phyloP scores from a whole-genome alignment of 2,113 vertebrate species.

The Stegastes partitus region DNA sequence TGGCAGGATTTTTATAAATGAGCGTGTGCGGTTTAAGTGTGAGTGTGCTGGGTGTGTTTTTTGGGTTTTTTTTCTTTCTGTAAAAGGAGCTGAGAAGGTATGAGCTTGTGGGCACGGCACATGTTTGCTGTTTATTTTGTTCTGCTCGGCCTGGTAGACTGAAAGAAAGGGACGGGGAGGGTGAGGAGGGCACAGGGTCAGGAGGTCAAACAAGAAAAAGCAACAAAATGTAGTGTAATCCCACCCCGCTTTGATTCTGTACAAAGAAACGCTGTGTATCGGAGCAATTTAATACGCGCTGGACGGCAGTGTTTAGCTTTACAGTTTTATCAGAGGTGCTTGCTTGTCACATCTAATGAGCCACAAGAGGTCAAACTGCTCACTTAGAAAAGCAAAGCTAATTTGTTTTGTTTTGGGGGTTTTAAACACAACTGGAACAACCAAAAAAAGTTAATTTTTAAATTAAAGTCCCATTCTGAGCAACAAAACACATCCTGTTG shows the following conservation, averaged over 20 bases:
- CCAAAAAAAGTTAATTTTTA: too few relatives aligned
- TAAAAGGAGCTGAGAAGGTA: conserved; percentile 47
- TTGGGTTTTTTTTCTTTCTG: conserved; percentile 37
- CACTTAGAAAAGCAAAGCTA: too few relatives aligned
- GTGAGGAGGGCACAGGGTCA: conserved; percentile 16
- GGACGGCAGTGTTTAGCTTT: background rate
- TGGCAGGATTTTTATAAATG: conserved; percentile 15
- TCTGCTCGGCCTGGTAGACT: conserved; percentile 58
- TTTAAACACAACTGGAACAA: too few relatives aligned
- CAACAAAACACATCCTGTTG: too few relatives aligned
- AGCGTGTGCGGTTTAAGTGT: conserved; percentile 9
- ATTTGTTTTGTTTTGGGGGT: too few relatives aligned
- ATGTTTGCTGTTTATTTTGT: conserved; percentile 71
- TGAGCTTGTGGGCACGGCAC: conserved; percentile 40
- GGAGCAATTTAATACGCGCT: background rate
- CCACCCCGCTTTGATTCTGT: background rate
- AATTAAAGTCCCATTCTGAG: too few relatives aligned
- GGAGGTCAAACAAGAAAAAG: conserved; percentile 64
- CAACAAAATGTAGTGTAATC: conserved; percentile 23
- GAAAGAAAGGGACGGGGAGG: background rate
- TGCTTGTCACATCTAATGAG: background rate
- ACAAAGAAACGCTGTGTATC: conserved; percentile 1
- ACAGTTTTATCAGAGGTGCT: background rate
- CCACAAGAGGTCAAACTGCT: background rate
- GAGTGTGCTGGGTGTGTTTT: conserved; percentile 1